Percentiles rank a stretch among this genome's conserved stretches.
These are phyloP conservation scores for Euleptes europaea DNA, from an alignment of 2,113 vertebrate genomes.

Conservation along the genomic window DNA sequence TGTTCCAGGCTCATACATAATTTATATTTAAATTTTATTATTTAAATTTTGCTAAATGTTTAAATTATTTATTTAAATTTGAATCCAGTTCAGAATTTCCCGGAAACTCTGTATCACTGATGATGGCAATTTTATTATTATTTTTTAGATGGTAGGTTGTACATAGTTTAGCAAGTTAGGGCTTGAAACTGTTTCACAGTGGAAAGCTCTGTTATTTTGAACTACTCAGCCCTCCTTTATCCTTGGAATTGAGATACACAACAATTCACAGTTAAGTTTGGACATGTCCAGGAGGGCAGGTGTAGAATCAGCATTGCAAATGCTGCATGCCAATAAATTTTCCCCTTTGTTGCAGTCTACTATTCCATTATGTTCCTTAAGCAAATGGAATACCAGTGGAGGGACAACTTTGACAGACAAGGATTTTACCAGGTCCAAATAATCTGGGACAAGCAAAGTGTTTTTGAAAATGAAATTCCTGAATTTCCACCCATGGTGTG, in stretches of 20 bases:
- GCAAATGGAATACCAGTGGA: slow-evolving; percentile 43
- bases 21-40: too few relatives aligned
- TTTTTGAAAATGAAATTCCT: not conserved
- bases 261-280: slow-evolving; percentile 48
- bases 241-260: slow-evolving; percentile 50
- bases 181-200: slow-evolving; percentile 57
- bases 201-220: slow-evolving; percentile 58
- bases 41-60: too few relatives aligned
- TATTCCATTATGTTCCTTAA: slow-evolving; percentile 25
- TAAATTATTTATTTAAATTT: too few relatives aligned
- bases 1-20: too few relatives aligned
- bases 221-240: slow-evolving; percentile 50
- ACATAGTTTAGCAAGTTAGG: slow-evolving; percentile 61
- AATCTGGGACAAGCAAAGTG: slow-evolving; percentile 33
- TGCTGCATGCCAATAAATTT: not conserved
- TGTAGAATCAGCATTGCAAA: slow-evolving; percentile 53
- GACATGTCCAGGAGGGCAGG: slow-evolving; percentile 61
- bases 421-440: slow-evolving; percentile 31
- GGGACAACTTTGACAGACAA: not conserved
- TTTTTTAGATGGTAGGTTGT: slow-evolving; percentile 31
- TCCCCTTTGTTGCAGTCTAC: slow-evolving; percentile 46
- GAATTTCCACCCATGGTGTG: not conserved
- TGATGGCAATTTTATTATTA: too few relatives aligned
- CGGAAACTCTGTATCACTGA: too few relatives aligned
- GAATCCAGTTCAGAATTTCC: too few relatives aligned